Base-by-base conservation (phyloP, 2,113 vertebrate species). In the Dipodomys ordii region DNA sequence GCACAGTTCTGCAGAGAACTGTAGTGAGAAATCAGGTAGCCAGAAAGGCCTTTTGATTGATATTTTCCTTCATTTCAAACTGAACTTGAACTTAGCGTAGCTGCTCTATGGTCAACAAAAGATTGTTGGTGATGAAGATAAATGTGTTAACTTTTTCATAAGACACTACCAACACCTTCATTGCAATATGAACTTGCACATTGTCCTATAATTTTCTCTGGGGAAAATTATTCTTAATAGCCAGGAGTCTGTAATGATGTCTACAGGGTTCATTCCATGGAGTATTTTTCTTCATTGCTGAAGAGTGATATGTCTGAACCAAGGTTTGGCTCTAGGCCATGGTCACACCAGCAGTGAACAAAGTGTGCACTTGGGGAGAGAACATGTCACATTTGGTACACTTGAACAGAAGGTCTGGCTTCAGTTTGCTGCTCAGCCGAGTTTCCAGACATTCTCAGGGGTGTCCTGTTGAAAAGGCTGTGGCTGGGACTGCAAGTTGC, bases 361-460 rank as follows among this genome's bases (percentile, higher is more conserved):
- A 27, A 88, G 22, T 44, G 1, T 27, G 7, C n/a, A 46, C 72
- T 68, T 30, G 18, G n/a, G 74, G 71, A 76, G 67, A 35, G 1
- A 25, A 15, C 0, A 8, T 44, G 32, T 22, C 11, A 0, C 67
- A 86, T 39, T 85, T 64, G 60, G 82, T 67, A 6, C 57, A 12
- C 91, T 35, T 72, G 89, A 87, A 79, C 88, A 96, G 83, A 95
- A 94, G 92, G 64, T 8, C 68, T 92, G 91, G 72, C 71, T 92
- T 9, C 32, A 62, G 44, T 12, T 93, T 60, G 78, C 76, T 86
- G 80, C 83, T 91, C 87, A 77, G 10, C 39, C 69, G 76, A 80
- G 62, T 65, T 82, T 78, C 62, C 67, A 86, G 67, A 79, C 28
- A 10, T 79, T 92, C 76, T 88, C 35, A 16, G 53, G 90, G 28